phyloP scores from a whole-genome alignment of 2,797 vertebrate species.

The Hemibagrus guttatus region DNA sequence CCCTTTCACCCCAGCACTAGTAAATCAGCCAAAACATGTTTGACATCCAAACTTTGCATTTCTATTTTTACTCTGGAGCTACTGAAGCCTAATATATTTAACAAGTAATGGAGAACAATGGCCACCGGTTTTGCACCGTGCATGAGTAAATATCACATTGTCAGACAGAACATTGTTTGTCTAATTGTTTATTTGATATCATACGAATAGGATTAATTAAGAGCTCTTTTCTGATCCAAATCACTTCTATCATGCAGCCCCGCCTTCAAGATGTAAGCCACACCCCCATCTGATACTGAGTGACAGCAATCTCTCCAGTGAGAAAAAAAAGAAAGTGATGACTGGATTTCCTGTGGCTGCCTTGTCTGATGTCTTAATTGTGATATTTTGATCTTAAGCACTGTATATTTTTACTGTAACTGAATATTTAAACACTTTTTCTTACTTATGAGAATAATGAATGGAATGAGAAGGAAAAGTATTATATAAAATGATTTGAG shows the following conservation, averaged over 20 bases:
- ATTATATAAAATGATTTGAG: background rate
- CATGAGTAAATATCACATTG: background rate
- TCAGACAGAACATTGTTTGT: background rate
- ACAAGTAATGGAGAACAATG: background rate
- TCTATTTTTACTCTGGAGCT: background rate
- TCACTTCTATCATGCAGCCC: background rate
- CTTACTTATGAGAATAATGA: background rate
- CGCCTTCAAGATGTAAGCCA: background rate
- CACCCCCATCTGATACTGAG: background rate
- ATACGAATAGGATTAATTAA: background rate
- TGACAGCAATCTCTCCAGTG: background rate
- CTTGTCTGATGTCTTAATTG: background rate
- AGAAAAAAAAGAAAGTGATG: background rate
- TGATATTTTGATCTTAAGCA: background rate
- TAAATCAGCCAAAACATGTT: background rate
- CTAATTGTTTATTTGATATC: background rate
- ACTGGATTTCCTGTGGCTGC: background rate
- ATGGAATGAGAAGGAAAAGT: background rate
- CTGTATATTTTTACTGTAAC: background rate
- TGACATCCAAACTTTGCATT: background rate
- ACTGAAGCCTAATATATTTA: background rate
- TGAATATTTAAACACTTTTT: background rate
- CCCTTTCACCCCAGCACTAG: background rate
- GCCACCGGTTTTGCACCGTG: background rate
- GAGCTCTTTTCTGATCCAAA: background rate